These are phyloP conservation scores for Netelia fuscicornis DNA, from an alignment of 2,888 invertebrate genomes.

Conservation along the genomic window DNA sequence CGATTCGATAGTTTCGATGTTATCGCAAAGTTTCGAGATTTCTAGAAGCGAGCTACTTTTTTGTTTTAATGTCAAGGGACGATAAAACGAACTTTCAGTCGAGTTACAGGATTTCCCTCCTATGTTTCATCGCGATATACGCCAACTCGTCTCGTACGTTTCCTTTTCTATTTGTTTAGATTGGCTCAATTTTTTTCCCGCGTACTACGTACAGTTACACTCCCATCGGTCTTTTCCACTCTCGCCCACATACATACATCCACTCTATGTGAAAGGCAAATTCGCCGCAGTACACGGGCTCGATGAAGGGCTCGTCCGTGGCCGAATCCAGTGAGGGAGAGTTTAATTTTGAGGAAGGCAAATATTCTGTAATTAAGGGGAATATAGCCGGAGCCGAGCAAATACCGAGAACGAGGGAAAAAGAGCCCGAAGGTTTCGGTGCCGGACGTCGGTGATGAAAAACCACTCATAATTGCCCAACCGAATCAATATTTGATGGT, in stretches of 20 bases:
- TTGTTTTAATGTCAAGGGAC: background rate
- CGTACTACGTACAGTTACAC: background rate
- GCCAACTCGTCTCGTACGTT: slow-evolving; percentile 9
- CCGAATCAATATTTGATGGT: slow-evolving; percentile 80
- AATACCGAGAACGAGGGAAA: slow-evolving; percentile 19
- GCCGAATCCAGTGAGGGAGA: slow-evolving; percentile 55
- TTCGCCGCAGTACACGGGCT: slow-evolving; percentile 14
- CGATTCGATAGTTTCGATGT: no score
- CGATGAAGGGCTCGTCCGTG: slow-evolving; percentile 49
- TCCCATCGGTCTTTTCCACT: slow-evolving; percentile 18
- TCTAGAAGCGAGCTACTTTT: background rate
- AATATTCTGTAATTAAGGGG: slow-evolving; percentile 79
- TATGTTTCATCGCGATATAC: background rate
- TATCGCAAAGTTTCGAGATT: background rate
- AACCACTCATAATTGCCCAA: slow-evolving; percentile 78
- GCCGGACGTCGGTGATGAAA: slow-evolving; percentile 73
- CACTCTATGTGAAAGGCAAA: slow-evolving; percentile 27
- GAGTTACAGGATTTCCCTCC: background rate
- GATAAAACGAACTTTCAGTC: background rate
- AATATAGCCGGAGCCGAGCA: slow-evolving; percentile 46
- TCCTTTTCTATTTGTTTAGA: slow-evolving; percentile 76
- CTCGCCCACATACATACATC: slow-evolving; percentile 12
- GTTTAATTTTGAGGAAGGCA: slow-evolving; percentile 81
- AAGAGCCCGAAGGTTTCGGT: slow-evolving; percentile 66
- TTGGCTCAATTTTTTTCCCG: slow-evolving; percentile 65